Base-by-base conservation (phyloP, 2,113 vertebrate species). In the Atlantisia rogersi region DNA sequence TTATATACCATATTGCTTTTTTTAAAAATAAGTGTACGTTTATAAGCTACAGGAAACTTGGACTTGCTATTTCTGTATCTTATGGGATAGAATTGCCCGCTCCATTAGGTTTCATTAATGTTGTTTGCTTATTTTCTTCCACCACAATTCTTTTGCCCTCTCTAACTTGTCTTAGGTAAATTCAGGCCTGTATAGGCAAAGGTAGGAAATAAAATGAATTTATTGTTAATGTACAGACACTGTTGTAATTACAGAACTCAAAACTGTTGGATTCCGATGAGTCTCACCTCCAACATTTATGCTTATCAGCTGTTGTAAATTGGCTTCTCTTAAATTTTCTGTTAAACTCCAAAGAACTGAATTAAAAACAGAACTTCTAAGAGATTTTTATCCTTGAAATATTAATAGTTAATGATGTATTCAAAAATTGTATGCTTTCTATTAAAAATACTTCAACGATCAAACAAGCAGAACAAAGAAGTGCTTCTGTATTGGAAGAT, bases 321-420 rank as follows among this genome's bases (percentile, higher is more conserved):
- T 68, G 22, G 32, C 25, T 35, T 75, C 21, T 52, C 28, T 52
- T 14, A 70, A 15, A 50, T 92, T 80, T 91, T 68, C 58, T 68
- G 9, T 76, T 42, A 69, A 92, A 86, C 21, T 67, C 69, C 74
- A 91, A 75, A 78, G 53, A 82, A 29, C 15, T 59, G 20, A 75
- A 71, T 39, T 68, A 82, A 91, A 89, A 42, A 10, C 77, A 92
- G 80, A 91, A 89, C 35, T 78, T 92, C 56, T 78, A 71, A 95
- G 70, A 84, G 35, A 89, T 75, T 82, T 82, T 84, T 80, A 83
- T 81, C 62, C 62, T 86, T 89, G 91, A 84, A 92, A 73, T 52
- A 71, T 76, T 59, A 94, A 59, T 82, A 80, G 37, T 92, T 94
- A 91, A 92, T 82, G 48, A 68, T 42, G 48, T 56, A 39, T 64